These are phyloP conservation scores for Odontomyia ornata DNA, from an alignment of 2,888 invertebrate genomes.

Conservation along the genomic window DNA sequence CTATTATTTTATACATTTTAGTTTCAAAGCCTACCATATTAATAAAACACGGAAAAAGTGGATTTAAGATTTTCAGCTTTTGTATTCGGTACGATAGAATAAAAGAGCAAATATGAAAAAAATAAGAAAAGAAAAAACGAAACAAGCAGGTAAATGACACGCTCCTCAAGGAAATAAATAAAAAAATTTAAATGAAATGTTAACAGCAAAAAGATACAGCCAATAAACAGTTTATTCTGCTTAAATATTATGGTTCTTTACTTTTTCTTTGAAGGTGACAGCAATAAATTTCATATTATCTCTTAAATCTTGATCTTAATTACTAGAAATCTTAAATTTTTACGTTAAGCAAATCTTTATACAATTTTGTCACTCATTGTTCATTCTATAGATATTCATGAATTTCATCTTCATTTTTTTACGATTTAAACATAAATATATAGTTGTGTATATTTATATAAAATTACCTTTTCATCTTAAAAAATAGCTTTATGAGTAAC, in stretches of 20 bases:
- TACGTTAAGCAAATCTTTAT: constrained; percentile 4
- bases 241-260: neutral
- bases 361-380: neutral
- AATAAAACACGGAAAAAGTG: too few species aligned
- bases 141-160: neutral
- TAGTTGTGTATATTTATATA: neutral
- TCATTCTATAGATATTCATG: neutral
- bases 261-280: neutral
- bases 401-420: neutral
- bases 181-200: too few species aligned
- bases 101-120: too few species aligned
- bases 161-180: too few species aligned
- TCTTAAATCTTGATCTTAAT: neutral
- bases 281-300: neutral
- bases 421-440: neutral
- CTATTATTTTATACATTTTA: too few species aligned
- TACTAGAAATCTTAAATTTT: neutral
- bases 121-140: neutral
- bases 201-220: constrained; percentile 6
- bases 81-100: too few species aligned
- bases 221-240: constrained; percentile 4
- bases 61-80: too few species aligned
- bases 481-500: too few species aligned
- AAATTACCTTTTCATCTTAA: neutral
- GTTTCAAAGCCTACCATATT: too few species aligned